phyloP scores from a whole-genome alignment of 2,888 invertebrate genomes.

The Luperina testacea region DNA sequence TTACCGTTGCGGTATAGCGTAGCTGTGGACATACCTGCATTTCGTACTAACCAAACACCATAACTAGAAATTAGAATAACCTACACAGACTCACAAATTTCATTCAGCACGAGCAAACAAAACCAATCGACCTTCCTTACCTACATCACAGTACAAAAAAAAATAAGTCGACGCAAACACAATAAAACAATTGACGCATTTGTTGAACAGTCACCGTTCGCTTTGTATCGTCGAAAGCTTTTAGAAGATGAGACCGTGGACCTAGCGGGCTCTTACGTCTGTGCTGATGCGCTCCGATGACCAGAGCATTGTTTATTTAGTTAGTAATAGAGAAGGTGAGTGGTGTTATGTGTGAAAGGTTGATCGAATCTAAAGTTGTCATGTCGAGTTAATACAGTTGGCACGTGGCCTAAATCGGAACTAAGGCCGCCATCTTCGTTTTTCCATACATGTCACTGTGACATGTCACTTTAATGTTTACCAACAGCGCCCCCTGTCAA shows the following conservation, averaged over 20 bases:
- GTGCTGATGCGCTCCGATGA: constrained; percentile 28
- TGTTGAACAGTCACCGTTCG: constrained; percentile 48
- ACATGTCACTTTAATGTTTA: background rate
- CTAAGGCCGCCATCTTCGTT: background rate
- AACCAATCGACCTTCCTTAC: background rate
- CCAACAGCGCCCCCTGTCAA: background rate
- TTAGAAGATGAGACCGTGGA: constrained; percentile 78
- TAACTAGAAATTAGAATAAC: background rate
- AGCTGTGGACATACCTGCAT: background rate
- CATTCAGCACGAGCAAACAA: background rate
- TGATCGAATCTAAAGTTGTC: background rate
- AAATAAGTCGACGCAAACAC: constrained; percentile 4
- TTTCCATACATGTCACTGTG: background rate
- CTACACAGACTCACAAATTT: no score
- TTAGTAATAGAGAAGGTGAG: constrained; percentile 14
- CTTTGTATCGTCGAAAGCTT: constrained; percentile 80
- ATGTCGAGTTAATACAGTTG: background rate
- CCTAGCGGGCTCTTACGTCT: constrained; percentile 25
- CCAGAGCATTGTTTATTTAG: constrained; percentile 52
- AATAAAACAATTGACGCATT: constrained; percentile 44
- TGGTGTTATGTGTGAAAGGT: background rate
- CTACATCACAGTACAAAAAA: constrained; percentile 5
- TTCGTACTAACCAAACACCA: background rate
- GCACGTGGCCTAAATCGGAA: background rate
- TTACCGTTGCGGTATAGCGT: background rate